A percentile compares a stretch with the other conserved stretches of the same genome.
Conservation (phyloP, 2,888 invertebrate species). For the Xanthia icteritia region DNA sequence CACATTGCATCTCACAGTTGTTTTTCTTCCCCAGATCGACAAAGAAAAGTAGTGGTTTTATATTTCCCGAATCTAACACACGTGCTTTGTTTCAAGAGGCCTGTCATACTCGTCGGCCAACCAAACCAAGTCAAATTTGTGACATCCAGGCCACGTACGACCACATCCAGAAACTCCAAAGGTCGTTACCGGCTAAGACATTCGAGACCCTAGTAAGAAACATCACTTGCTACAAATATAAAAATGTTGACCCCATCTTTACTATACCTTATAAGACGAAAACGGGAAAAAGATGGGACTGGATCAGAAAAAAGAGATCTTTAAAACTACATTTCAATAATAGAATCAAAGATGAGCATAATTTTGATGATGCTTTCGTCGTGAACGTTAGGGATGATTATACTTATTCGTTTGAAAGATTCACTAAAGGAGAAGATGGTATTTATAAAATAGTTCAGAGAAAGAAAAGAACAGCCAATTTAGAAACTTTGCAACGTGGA, state of each 20-base stretch:
- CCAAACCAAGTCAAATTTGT: constrained; percentile 68
- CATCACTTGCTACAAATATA: constrained; percentile 72
- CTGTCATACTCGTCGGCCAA: constrained; percentile 63
- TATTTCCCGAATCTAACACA: constrained; percentile 66
- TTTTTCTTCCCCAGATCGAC: constrained; percentile 58
- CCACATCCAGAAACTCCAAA: constrained; percentile 63
- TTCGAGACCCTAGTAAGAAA: constrained; percentile 72
- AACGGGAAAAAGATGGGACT: constrained; percentile 68
- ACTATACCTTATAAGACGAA: constrained; percentile 58
- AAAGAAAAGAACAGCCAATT: constrained; percentile 64
- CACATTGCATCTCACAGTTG: constrained; percentile 40
- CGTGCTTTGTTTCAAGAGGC: constrained; percentile 82
- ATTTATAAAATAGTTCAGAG: constrained; percentile 71
- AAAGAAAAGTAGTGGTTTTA: constrained; percentile 48
- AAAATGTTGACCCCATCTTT: constrained; percentile 63
- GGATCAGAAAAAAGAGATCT: constrained; percentile 74
- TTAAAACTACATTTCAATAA: constrained; percentile 31
- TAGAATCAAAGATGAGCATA: constrained; percentile 6
- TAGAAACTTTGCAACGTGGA: constrained; percentile 56
- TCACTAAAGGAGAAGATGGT: constrained; percentile 70
- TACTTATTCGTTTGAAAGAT: constrained; percentile 67
- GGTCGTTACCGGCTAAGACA: constrained; percentile 38
- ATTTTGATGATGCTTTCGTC: neutral
- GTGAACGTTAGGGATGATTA: constrained; percentile 22
- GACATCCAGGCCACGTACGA: constrained; percentile 74